Base-by-base conservation (phyloP, 2,888 invertebrate species). In the Himalopsyche anomala region DNA sequence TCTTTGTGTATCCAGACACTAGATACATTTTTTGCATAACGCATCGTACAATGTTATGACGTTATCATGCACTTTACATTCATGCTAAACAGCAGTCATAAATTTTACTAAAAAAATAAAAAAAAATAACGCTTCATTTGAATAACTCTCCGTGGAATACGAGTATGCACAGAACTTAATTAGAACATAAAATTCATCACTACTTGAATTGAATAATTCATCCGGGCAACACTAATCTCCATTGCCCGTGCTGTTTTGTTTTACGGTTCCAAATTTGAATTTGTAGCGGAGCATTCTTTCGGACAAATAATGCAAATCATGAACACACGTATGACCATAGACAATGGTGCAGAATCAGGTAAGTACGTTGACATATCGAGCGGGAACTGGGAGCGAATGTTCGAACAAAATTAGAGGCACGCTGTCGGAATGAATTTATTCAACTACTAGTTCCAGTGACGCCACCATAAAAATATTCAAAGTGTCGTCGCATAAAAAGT, bases 371-470 rank as follows among this genome's bases (percentile, higher is more conserved):
- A 62, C 62, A 62, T 62, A 62, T 62, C 62, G 62, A 28, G 62
- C n/a, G 62, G 19, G 62, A 62, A 62, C 62, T 62, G 28, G 62
- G 62, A 62, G 62, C 62, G 62, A 62, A 62, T 62, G 62, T 62
- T 69, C 74, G 83, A 38, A 38, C 83, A 51, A 86, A 86, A 86
- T 86, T 84, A 86, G 82, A 86, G 86, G 80, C 40, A 86, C 86
- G 80, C 86, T 62, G 56, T 38, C 82, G n/a, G 85, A 85, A 85
- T 85, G 62, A 62, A 62, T 62, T 62, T 62, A 62, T 79, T 56
- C 42, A 84, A 62, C 62, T 51, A 51, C 51, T 19, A 4, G 5
- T 62, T 62, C 62, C 62, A 62, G 62, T 62, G 62, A 62, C 62
- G 28, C 62, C 6, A n/a, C 9, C 28, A 62, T 51, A n/a, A 62